Base-by-base conservation (phyloP, 2,888 invertebrate genomes). In the Diloba caeruleocephala region DNA sequence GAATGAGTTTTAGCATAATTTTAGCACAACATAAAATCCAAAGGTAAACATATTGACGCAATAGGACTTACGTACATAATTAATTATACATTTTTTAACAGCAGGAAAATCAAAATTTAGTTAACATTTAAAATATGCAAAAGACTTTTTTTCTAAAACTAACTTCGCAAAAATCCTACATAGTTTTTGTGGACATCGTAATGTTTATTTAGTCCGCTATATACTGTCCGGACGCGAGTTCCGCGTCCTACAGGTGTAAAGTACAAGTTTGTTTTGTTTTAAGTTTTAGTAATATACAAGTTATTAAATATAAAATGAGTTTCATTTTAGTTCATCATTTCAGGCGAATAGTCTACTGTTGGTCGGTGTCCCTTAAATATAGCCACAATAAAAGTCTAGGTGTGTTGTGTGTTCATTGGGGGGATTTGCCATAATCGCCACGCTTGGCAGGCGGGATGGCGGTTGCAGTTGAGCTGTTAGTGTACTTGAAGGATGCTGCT, bases 201-300 rank as follows among this genome's bases (percentile, higher is more conserved):
- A 37, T 66, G 55, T 66, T 67, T 43, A 51, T 54, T 63, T 45
- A 51, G 34, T 29, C 19, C 31, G 33, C 28, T 52, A 33, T 55
- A 39, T 36, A 31, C 29, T 26, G 28, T 34, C 31, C 50, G 25
- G 36, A 42, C 26, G 34, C 7, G 31, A 45, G 43, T 56, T 61
- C n/a, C 39, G 28, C 37, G 19, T 51, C 37, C 51, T 45, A 41
- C 34, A 28, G 37, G 44, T 55, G 52, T 54, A 43, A 66, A 74
- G 71, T 74, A 75, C 74, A 76, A 73, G 54, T 57, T 71, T 69
- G 63, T 75, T 68, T 68, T 71, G 53, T 70, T 62, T 48, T 71
- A 71, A 69, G 66, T 61, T 73, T 63, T 66, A 76, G 55, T 50
- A 76, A 68, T 77, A 78, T 12, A 71, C 52, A 25, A 67, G 60